phyloP scores from a whole-genome alignment of 2,888 invertebrate species.

The Gandaritis pyraliata region DNA sequence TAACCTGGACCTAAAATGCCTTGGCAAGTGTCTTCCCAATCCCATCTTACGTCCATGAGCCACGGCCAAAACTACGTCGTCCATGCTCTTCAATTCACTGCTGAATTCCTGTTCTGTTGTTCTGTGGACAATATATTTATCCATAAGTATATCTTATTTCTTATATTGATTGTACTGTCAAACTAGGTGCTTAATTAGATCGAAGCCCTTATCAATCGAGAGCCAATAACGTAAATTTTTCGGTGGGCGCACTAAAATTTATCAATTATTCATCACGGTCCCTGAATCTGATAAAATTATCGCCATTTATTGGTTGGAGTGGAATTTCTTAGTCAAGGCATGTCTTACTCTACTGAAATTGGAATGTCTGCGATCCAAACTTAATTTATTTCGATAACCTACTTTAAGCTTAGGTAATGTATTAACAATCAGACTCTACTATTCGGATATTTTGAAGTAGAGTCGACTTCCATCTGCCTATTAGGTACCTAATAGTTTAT shows the following conservation, averaged over 20 bases:
- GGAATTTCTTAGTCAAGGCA: conserved; percentile 36
- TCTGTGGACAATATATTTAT: conserved; percentile 43
- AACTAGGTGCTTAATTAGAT: too few species aligned
- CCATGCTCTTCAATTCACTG: conserved; percentile 65
- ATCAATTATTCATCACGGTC: conserved; percentile 34
- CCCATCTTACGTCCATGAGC: conserved; percentile 72
- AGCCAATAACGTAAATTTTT: conserved; percentile 12
- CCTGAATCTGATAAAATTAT: conserved; percentile 32
- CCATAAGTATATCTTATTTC: too few species aligned
- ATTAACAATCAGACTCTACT: too few species aligned
- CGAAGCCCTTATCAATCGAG: not conserved
- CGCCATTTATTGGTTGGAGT: conserved; percentile 23
- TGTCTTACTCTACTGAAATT: conserved; percentile 22
- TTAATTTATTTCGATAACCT: not conserved
- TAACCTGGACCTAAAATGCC: conserved; percentile 75
- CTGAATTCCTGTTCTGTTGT: conserved; percentile 64
- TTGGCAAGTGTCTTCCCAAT: conserved; percentile 69
- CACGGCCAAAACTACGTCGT: conserved; percentile 75
- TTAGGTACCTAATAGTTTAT: too few species aligned
- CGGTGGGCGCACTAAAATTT: conserved; percentile 13
- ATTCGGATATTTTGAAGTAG: too few species aligned
- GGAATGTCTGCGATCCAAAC: conserved; percentile 9
- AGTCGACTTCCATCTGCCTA: too few species aligned
- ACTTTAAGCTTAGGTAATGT: too few species aligned
- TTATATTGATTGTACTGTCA: too few species aligned